Evolutionary conservation across 2,888 invertebrate species (phyloP).

Genomic region (Shargacucullia verbasci): DNA sequence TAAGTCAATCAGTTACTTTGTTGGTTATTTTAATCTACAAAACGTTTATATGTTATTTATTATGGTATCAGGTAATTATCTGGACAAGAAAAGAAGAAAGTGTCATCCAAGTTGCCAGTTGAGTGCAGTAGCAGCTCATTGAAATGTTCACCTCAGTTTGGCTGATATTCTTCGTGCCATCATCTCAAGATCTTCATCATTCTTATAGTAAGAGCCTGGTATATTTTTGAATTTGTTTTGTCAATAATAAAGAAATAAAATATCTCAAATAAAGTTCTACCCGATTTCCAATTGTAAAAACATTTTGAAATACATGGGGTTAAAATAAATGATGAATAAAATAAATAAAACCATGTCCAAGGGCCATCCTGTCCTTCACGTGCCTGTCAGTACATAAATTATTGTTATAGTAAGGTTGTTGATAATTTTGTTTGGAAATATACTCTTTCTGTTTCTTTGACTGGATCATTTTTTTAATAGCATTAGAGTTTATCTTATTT

Average conservation of each 20-base stretch:
- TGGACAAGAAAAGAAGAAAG: slow-evolving; percentile 33
- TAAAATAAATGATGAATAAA: slow-evolving; percentile 55
- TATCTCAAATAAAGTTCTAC: slow-evolving; percentile 71
- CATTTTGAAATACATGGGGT: slow-evolving; percentile 60
- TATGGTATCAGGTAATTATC: slow-evolving; percentile 77
- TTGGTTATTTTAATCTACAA: slow-evolving; percentile 62
- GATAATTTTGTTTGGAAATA: slow-evolving; percentile 22
- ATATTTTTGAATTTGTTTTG: slow-evolving; percentile 84
- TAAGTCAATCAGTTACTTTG: slow-evolving; percentile 78
- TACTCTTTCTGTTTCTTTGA: slow-evolving; percentile 23
- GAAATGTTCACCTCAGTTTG: slow-evolving; percentile 24
- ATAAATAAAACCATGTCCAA: slow-evolving; percentile 61
- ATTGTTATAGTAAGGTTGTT: slow-evolving; percentile 27
- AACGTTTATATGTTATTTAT: slow-evolving; percentile 60
- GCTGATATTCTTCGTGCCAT: slow-evolving; percentile 47
- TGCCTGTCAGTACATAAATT: slow-evolving; percentile 60
- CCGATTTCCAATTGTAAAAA: slow-evolving; percentile 66
- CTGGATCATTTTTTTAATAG: slow-evolving; percentile 8
- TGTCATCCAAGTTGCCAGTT: slow-evolving; percentile 9
- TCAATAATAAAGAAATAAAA: slow-evolving; percentile 78
- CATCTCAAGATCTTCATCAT: slow-evolving; percentile 66
- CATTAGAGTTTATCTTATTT: slow-evolving; percentile 1
- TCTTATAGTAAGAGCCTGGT: slow-evolving; percentile 87
- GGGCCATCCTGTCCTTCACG: slow-evolving; percentile 66
- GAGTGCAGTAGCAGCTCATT: slow-evolving; percentile 24